Evolutionary conservation across 2,888 invertebrate species (phyloP).

Genomic region (Ophion slaviceki): DNA sequence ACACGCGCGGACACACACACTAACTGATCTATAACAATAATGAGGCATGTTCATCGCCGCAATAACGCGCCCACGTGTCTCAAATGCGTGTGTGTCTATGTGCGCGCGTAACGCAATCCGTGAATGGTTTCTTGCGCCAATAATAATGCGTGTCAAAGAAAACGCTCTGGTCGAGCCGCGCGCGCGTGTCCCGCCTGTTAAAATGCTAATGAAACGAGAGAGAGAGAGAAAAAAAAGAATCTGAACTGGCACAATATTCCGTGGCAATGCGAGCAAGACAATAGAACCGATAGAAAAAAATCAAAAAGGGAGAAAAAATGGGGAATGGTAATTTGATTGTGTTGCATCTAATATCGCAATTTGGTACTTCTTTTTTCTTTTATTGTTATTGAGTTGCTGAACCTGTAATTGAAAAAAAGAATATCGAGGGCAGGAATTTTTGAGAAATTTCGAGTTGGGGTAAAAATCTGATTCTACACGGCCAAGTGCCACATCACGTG

Average conservation of each 20-base stretch:
- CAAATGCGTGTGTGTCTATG: constrained; percentile 9
- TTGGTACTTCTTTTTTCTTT: background rate
- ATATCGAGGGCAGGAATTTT: too few species aligned
- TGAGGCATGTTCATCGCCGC: background rate
- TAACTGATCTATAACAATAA: background rate
- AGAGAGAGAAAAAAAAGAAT: constrained; percentile 27
- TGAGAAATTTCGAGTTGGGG: too few species aligned
- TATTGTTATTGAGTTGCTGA: too few species aligned
- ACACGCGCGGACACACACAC: background rate
- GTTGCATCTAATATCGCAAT: background rate
- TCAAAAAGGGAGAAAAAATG: background rate
- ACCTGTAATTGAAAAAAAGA: too few species aligned
- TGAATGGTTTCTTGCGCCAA: constrained; percentile 71
- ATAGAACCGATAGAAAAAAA: background rate
- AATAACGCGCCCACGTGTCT: background rate
- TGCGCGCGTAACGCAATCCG: constrained; percentile 43
- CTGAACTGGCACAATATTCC: constrained; percentile 41
- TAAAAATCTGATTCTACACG: too few species aligned
- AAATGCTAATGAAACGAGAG: constrained; percentile 69
- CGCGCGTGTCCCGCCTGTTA: constrained; percentile 71
- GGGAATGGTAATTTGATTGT: background rate
- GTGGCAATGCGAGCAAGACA: constrained; percentile 22
- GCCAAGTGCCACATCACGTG: too few species aligned
- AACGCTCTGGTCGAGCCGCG: constrained; percentile 44
- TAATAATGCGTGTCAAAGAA: constrained; percentile 43